Percentiles rank a stretch among this genome's conserved stretches.
Conservation (phyloP, 2,797 vertebrate genomes). For the Lophotriccus pileatus region DNA sequence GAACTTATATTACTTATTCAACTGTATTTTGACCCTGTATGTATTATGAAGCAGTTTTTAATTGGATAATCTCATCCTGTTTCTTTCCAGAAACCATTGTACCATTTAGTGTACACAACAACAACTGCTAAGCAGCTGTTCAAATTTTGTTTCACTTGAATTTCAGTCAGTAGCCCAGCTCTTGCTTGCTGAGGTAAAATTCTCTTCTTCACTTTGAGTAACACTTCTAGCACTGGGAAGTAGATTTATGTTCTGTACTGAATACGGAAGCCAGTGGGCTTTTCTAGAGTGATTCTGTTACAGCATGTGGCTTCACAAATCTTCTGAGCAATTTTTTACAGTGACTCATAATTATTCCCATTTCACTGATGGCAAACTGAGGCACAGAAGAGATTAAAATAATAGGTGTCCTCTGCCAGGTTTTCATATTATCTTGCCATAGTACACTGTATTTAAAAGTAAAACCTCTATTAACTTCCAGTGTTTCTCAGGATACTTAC, state of each 20-base stretch:
- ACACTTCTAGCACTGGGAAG: not conserved
- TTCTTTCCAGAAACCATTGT: not conserved
- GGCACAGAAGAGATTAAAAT: not conserved
- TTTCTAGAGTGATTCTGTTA: not conserved
- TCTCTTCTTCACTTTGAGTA: not conserved
- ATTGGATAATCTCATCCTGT: not conserved
- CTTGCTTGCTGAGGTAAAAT: not conserved
- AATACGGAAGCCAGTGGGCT: not conserved
- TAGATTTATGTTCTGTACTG: not conserved
- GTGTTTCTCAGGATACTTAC: not conserved
- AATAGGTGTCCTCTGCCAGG: not conserved
- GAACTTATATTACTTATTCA: not conserved
- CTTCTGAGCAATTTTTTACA: not conserved
- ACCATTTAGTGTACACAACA: not conserved
- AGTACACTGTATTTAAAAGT: not conserved
- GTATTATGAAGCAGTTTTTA: not conserved
- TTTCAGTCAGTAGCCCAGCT: not conserved
- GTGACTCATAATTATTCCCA: not conserved
- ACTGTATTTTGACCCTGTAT: not conserved
- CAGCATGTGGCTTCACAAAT: not conserved
- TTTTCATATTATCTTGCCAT: not conserved
- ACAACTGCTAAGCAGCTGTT: not conserved
- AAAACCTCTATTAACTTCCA: not conserved
- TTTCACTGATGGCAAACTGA: not conserved
- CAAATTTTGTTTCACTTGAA: not conserved